phyloP scores from a whole-genome alignment of 2,113 vertebrate species.

The Phalacrocorax carbo region DNA sequence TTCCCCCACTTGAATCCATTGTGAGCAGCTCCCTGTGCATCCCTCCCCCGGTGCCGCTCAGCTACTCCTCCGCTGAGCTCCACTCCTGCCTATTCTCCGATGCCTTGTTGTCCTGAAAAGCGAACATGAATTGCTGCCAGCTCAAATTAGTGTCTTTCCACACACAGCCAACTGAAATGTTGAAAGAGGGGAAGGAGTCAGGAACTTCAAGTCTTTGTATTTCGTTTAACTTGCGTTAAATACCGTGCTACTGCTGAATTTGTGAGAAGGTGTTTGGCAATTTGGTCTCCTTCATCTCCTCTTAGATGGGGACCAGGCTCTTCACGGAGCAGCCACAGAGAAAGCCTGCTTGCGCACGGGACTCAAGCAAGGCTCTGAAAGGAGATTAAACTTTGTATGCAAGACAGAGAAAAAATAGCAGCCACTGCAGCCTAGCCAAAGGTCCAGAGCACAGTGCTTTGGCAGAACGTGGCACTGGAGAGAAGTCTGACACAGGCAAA shows the following conservation, averaged over 20 bases:
- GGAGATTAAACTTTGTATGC: not conserved
- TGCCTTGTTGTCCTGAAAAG: constrained; percentile 39
- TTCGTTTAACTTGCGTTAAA: too few relatives aligned
- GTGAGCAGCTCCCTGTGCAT: not conserved
- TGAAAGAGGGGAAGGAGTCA: not conserved
- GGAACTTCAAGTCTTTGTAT: not conserved
- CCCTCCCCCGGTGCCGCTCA: not conserved
- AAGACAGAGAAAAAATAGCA: not conserved
- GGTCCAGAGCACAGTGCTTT: not conserved
- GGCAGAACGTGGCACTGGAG: not conserved
- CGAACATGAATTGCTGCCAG: constrained; percentile 57
- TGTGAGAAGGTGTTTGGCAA: not conserved
- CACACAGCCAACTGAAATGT: not conserved
- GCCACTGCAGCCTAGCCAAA: not conserved
- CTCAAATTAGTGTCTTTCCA: not conserved
- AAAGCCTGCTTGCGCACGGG: not conserved
- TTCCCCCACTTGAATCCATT: not conserved
- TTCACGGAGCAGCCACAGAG: accelerated
- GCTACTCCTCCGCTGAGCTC: not conserved
- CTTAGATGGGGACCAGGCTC: accelerated
- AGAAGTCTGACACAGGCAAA: not conserved
- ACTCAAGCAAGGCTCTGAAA: not conserved
- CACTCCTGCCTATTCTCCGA: not conserved
- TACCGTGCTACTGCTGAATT: accelerated
- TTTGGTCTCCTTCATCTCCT: accelerated